Evolutionary conservation across 2,888 invertebrate species (phyloP), one percentile per base, ranked within the genome.

Genomic region (Microdon myrmicae): DNA sequence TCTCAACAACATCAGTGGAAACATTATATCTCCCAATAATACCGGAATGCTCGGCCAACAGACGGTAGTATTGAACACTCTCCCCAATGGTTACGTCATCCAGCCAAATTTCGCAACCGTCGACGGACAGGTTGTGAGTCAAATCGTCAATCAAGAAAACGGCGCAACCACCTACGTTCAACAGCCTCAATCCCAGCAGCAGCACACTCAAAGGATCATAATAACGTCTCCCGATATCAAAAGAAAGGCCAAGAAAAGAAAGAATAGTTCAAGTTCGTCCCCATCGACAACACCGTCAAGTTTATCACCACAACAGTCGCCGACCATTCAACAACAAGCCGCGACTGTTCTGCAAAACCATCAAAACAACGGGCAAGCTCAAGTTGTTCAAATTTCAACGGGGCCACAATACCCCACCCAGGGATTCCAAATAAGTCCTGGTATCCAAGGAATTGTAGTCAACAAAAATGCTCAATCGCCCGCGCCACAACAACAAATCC

Each of bases 51-150:
- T 90, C 2, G 89, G 89, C 17, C 90, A 87, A 72, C 89, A 89
- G 17, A 87, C 91, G 0, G 90, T 92, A 0, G 84, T 94, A 3
- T 88, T 94, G 1, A 93, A 93, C 73, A 87, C 92, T 0, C 79
- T 92, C 61, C 89, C 88, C 37, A 83, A 89, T 10, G 90, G 90
- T 0, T 89, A 90, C 69, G 86, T 92, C 4, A 83, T 92, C 29
- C 92, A 92, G 72, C 89, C 90, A 1, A 72, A 68, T 26, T 67
- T 71, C 38, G 85, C 90, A 68, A 87, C 90, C 0, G 86, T 90
- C 70, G 90, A 90, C 68, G 87, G 89, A 0, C 85, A 86, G 76
- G 82, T 85, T 4, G 84, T 88, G 16, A 85, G 87, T 51, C 89
- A 88, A 22, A 70, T 75, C 12, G 73, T 74, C n/a, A 83, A 85